phyloP scores from a whole-genome alignment of 2,113 vertebrate genomes.

The Antigone vipio region DNA sequence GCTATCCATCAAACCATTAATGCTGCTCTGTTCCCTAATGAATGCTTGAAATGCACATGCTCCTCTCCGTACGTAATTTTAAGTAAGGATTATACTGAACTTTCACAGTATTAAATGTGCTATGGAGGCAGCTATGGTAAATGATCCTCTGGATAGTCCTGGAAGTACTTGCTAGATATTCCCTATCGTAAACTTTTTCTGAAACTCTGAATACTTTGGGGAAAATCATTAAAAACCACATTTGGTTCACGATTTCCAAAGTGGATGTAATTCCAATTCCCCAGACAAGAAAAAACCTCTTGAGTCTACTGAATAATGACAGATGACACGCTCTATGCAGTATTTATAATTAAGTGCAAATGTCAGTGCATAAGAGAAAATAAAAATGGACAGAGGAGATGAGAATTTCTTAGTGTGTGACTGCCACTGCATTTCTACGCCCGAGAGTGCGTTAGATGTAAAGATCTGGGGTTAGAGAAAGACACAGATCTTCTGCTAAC shows the following conservation, averaged over 20 bases:
- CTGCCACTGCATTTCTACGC: not conserved
- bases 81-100: not conserved
- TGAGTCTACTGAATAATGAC: not conserved
- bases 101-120: not conserved
- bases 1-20: slow-evolving; percentile 45
- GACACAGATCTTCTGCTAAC: not conserved
- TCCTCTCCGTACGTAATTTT: not conserved
- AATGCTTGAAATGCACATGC: not conserved
- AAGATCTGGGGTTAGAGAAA: not conserved
- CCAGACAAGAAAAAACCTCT: slow-evolving; percentile 16
- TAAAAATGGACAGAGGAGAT: slow-evolving; percentile 41
- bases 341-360: slow-evolving; percentile 16
- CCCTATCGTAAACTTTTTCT: not conserved
- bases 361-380: slow-evolving; percentile 33
- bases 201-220: not conserved
- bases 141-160: not conserved
- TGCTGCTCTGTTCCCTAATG: not conserved
- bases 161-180: not conserved
- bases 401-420: slow-evolving; percentile 1
- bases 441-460: not conserved
- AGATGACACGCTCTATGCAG: not conserved
- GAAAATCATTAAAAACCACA: not conserved
- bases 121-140: not conserved
- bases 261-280: not conserved
- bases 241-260: not conserved